Percentiles rank a stretch among this genome's conserved stretches.
Evolutionary conservation across 2,797 vertebrate species (phyloP).

Genomic region (Poeciliopsis paucimaculata): DNA sequence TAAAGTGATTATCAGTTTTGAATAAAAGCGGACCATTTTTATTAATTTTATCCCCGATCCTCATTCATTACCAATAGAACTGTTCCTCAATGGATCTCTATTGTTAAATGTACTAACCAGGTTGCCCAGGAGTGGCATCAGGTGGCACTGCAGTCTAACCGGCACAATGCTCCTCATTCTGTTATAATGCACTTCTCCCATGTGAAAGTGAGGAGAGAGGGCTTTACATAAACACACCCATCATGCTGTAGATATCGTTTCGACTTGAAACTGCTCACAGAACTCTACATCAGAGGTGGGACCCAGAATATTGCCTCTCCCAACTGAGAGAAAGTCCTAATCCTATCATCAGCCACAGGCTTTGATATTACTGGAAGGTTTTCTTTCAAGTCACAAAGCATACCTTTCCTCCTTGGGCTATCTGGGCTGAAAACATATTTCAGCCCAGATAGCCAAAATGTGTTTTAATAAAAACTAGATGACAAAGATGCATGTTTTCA

Average conservation of each 20-base stretch:
- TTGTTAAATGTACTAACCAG: conserved; percentile 13
- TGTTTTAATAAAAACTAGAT: not conserved
- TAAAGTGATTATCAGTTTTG: not conserved
- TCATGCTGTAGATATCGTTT: conserved; percentile 1
- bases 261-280: not conserved
- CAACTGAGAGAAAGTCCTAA: not conserved
- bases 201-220: not conserved
- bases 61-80: not conserved
- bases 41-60: conserved; percentile 1
- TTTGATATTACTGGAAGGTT: not conserved
- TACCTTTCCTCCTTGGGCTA: not conserved
- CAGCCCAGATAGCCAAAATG: not conserved
- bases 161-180: conserved; percentile 39
- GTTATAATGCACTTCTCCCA: not conserved
- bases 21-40: not conserved
- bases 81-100: conserved; percentile 11
- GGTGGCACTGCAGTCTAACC: conserved; percentile 30
- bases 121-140: conserved; percentile 39
- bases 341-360: not conserved
- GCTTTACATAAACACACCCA: not conserved
- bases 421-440: not conserved
- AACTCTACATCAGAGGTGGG: not conserved
- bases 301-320: not conserved
- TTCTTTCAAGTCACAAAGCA: not conserved
- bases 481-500: not conserved